phyloP scores from a whole-genome alignment of 1,140 invertebrate species.

The Panagrolaimus sp. region DNA sequence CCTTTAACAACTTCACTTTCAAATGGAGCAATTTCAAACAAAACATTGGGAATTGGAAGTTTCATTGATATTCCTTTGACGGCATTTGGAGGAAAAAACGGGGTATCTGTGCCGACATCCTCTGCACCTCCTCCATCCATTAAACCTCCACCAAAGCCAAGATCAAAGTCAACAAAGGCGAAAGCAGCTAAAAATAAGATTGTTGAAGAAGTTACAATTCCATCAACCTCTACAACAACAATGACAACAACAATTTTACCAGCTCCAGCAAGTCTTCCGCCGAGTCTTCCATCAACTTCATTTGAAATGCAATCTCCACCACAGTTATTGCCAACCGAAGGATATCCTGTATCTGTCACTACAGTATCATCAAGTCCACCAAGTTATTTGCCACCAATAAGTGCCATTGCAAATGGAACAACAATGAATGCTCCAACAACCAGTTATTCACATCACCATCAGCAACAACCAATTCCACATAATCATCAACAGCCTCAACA shows the following conservation, averaged over 20 bases:
- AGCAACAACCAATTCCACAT: background rate
- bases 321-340: background rate
- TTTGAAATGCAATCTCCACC: no score
- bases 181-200: no score
- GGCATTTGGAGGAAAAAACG: background rate
- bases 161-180: no score
- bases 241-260: background rate
- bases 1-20: no score
- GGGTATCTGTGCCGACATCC: no score
- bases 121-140: no score
- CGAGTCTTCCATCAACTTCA: no score
- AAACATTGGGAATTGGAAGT: background rate
- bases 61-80: background rate
- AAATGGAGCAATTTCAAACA: no score
- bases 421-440: background rate
- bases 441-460: background rate
- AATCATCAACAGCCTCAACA: background rate
- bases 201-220: background rate
- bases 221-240: background rate
- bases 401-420: background rate
- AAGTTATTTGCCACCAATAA: background rate
- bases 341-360: background rate
- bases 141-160: no score
- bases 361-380: no score
- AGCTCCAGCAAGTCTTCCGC: no score